Percentiles rank a stretch among this genome's conserved stretches.
These are phyloP conservation scores for Falco rusticolus DNA, from an alignment of 2,797 vertebrate genomes.

Conservation along the genomic window DNA sequence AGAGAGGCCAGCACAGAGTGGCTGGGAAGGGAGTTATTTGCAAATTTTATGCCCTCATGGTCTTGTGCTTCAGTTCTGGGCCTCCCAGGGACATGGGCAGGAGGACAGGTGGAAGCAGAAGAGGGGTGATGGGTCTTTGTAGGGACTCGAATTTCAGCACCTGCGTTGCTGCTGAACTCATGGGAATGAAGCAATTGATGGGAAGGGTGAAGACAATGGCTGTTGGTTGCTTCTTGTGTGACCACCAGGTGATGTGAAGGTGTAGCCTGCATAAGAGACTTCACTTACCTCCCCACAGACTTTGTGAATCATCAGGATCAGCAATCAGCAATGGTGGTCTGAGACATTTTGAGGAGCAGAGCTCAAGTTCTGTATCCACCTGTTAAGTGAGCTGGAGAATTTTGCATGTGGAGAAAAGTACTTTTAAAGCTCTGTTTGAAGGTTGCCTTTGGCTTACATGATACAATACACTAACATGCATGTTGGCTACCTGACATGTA, in stretches of 20 bases:
- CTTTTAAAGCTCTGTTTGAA: background rate
- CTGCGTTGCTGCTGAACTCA: background rate
- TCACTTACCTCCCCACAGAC: background rate
- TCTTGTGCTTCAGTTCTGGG: background rate
- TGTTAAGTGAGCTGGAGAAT: background rate
- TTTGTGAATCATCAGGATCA: background rate
- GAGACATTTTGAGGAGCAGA: background rate
- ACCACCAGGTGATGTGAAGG: background rate
- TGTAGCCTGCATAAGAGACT: background rate
- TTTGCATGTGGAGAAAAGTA: background rate
- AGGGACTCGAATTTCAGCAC: background rate
- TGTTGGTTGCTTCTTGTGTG: background rate
- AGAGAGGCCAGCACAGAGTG: background rate
- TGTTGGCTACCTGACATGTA: accelerated
- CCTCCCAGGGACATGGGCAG: background rate
- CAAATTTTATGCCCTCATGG: background rate
- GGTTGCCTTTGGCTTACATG: background rate
- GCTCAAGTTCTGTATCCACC: background rate
- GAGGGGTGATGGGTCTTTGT: background rate
- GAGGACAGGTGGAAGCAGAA: background rate
- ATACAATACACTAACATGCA: accelerated
- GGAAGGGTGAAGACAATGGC: background rate
- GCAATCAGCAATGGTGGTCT: accelerated
- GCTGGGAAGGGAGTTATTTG: background rate
- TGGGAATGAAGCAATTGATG: background rate